Percentiles rank a stretch among this genome's conserved stretches.
Conservation (phyloP, 2,113 vertebrate genomes). For the Heterotilapia buettikoferi region DNA sequence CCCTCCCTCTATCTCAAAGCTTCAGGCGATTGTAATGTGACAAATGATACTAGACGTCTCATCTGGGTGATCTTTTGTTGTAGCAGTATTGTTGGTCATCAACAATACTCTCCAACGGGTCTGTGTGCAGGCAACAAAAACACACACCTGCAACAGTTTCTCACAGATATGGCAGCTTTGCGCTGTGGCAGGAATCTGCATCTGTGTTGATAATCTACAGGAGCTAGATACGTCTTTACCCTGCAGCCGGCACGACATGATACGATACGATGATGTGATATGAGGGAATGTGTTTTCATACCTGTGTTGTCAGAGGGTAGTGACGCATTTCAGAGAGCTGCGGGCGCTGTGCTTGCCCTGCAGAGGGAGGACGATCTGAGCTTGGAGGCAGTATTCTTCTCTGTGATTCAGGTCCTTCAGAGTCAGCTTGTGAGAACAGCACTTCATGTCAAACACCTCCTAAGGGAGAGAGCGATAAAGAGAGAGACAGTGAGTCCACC, state of each 20-base stretch:
- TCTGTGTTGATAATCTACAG: background rate
- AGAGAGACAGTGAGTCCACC: background rate
- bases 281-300: background rate
- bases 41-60: constrained; percentile 18
- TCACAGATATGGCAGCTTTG: background rate
- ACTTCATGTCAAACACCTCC: constrained; percentile 39
- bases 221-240: background rate
- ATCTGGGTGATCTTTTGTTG: constrained; percentile 5
- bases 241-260: background rate
- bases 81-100: background rate
- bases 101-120: background rate
- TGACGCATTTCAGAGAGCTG: constrained; percentile 44
- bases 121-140: background rate
- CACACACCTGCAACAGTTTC: background rate
- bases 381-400: constrained; percentile 63
- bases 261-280: background rate
- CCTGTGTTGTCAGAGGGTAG: constrained; percentile 30
- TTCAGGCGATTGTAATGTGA: background rate
- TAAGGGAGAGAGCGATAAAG: background rate
- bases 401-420: constrained; percentile 35
- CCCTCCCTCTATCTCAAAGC: constrained; percentile 8
- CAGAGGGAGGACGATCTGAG: constrained; percentile 28
- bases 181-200: background rate
- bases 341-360: constrained; percentile 45
- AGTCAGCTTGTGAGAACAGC: constrained; percentile 32